phyloP scores from a whole-genome alignment of 1,140 invertebrate species.

The Lepidurus arcticus region DNA sequence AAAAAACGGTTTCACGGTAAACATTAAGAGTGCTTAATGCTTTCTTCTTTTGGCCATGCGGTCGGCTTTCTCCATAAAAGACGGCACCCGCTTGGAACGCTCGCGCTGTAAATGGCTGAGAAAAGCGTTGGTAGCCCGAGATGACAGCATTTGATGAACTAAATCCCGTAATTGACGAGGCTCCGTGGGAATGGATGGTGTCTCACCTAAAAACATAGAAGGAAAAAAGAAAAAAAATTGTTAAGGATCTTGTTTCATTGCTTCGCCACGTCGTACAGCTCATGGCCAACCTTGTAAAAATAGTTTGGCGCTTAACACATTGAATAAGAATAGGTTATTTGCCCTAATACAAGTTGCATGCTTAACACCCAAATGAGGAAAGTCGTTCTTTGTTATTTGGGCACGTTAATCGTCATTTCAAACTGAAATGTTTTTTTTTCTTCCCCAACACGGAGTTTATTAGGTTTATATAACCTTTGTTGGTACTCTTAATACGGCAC shows the following conservation, averaged over 20 bases:
- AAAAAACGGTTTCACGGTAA: neutral
- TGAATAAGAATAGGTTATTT: neutral
- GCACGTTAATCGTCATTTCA: too few species aligned
- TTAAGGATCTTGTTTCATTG: neutral
- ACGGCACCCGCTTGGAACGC: slow-evolving; percentile 16
- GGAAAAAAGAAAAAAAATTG: neutral
- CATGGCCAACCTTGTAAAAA: neutral
- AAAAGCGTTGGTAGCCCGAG: slow-evolving; percentile 20
- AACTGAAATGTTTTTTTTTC: too few species aligned
- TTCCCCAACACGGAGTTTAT: too few species aligned
- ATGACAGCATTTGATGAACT: slow-evolving; percentile 15
- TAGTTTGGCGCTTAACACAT: neutral
- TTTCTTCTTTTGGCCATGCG: slow-evolving; percentile 24
- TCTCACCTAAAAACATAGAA: neutral
- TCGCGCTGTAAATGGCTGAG: slow-evolving; percentile 24
- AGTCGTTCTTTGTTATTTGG: too few species aligned
- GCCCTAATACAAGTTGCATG: too few species aligned
- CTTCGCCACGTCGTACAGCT: neutral
- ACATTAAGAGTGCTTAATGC: slow-evolving; percentile 2
- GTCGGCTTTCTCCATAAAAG: slow-evolving; percentile 30
- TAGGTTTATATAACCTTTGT: too few species aligned
- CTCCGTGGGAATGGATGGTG: neutral
- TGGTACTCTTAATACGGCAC: too few species aligned
- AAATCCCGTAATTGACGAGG: slow-evolving; percentile 27
- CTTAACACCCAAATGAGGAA: too few species aligned